These are phyloP conservation scores for Sceliomorpha sp. DNA, from an alignment of 2,888 invertebrate genomes.

Conservation along the genomic window DNA sequence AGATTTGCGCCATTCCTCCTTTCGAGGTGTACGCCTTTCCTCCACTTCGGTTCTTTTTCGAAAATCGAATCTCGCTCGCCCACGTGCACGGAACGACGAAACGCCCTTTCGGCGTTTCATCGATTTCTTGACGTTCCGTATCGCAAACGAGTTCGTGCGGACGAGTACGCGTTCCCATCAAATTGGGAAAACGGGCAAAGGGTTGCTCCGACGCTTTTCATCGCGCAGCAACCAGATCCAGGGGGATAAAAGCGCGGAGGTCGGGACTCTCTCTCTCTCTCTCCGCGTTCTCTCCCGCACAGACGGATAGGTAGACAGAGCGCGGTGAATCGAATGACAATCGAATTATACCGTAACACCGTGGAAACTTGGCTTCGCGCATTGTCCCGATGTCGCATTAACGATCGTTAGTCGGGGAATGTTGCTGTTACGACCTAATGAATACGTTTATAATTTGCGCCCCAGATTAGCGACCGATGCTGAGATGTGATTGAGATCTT, in stretches of 20 bases:
- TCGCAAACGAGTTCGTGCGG: conserved; percentile 63
- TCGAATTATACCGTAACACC: conserved; percentile 73
- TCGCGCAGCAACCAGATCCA: conserved; percentile 32
- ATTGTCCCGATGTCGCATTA: conserved; percentile 70
- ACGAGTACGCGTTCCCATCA: conserved; percentile 68
- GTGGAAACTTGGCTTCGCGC: conserved; percentile 53
- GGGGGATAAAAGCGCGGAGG: conserved; percentile 34
- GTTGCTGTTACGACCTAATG: conserved; percentile 18
- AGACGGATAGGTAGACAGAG: conserved; percentile 54
- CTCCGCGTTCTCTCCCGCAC: conserved; percentile 23
- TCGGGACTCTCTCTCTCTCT: conserved; percentile 12
- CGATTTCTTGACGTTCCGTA: conserved; percentile 67
- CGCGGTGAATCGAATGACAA: conserved; percentile 76
- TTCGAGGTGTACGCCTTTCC: conserved; percentile 11
- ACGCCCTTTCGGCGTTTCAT: conserved; percentile 59
- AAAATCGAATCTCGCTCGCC: conserved; percentile 41
- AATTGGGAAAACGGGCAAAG: conserved; percentile 69
- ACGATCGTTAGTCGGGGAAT: conserved; percentile 48
- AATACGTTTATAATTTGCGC: conserved; percentile 24
- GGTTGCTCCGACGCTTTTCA: conserved; percentile 67
- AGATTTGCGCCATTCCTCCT: conserved; percentile 34
- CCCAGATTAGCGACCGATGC: too few species aligned
- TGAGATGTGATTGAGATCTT: too few species aligned
- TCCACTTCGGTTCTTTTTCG: too few species aligned
- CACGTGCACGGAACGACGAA: conserved; percentile 12